These are phyloP conservation scores for Ctenosaura bakeri DNA, from an alignment of 2,797 vertebrate species.

Conservation along the genomic window DNA sequence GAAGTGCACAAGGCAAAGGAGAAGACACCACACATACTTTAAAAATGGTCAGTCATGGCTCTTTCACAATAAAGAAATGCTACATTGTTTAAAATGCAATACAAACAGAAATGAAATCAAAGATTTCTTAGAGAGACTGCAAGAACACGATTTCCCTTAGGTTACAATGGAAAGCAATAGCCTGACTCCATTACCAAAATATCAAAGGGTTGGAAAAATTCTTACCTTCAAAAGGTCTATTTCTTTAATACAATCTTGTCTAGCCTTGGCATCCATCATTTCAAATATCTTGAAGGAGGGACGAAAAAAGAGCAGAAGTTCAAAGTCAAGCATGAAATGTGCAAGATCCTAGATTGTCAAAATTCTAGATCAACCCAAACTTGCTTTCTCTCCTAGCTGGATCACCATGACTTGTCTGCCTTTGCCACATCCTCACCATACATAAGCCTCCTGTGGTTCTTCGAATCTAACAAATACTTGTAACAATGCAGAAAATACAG, in stretches of 20 bases:
- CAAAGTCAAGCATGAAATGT: conserved; percentile 44
- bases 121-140: background rate
- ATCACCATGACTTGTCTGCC: background rate
- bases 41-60: no score
- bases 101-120: background rate
- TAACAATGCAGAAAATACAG: conserved; percentile 28
- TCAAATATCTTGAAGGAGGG: conserved; percentile 89
- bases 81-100: background rate
- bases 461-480: conserved; percentile 38
- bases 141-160: background rate
- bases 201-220: background rate
- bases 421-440: background rate
- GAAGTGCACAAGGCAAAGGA: background rate
- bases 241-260: conserved; percentile 95
- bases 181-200: conserved; percentile 10
- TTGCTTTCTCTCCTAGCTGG: conserved; percentile 4
- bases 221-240: conserved; percentile 94
- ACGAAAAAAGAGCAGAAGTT: background rate
- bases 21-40: background rate
- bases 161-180: background rate
- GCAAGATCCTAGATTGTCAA: background rate
- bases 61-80: background rate
- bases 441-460: background rate
- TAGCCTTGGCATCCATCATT: conserved; percentile 95
- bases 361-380: conserved; percentile 40